A percentile compares a stretch with the other conserved stretches of the same genome.
Conservation (phyloP, 2,113 vertebrate genomes). For the Tringa solitaria region DNA sequence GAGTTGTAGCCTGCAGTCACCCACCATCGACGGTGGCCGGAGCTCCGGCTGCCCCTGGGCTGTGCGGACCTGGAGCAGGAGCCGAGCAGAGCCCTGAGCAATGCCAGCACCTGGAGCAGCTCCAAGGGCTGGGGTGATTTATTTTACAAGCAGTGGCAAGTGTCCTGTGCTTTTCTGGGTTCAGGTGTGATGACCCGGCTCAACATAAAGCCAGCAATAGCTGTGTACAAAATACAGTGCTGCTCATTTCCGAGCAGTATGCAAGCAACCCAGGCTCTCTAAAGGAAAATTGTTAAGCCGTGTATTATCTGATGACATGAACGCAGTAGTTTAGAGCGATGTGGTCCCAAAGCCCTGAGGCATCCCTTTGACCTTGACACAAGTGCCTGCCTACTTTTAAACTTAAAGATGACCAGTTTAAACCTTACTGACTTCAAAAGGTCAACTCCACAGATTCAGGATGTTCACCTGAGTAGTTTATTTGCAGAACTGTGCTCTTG, state of each 20-base stretch:
- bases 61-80: neutral
- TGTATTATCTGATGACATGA: rapidly evolving
- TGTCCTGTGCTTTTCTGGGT: neutral
- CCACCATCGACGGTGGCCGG: neutral
- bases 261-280: neutral
- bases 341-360: neutral
- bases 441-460: neutral
- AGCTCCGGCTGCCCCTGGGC: neutral
- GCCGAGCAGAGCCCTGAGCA: neutral
- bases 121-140: neutral
- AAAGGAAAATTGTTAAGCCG: rapidly evolving
- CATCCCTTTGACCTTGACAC: neutral
- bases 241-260: neutral
- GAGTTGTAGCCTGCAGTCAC: neutral
- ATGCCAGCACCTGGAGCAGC: neutral
- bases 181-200: rapidly evolving
- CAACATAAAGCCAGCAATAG: neutral
- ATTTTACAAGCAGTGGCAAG: neutral
- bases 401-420: neutral
- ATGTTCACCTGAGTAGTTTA: neutral
- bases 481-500: neutral
- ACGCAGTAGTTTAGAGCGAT: neutral
- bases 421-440: neutral
- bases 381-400: neutral
- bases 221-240: neutral